These are phyloP conservation scores for Pristionchus exspectatus DNA, from an alignment of 2,888 invertebrate genomes.

Conservation along the genomic window DNA sequence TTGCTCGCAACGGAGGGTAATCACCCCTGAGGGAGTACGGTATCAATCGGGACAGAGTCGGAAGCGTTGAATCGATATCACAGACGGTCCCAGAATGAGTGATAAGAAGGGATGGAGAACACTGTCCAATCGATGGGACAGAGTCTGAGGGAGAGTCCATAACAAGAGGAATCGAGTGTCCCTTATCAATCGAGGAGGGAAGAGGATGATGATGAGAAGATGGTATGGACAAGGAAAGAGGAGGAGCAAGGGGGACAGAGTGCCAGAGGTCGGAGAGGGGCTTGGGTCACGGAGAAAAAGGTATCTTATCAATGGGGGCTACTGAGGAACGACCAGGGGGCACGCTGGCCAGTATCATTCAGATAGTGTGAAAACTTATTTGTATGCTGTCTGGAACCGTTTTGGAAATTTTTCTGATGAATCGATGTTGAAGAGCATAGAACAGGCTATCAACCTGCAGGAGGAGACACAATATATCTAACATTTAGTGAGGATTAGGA, in stretches of 20 bases:
- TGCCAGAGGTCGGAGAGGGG: not conserved
- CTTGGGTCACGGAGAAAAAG: not conserved
- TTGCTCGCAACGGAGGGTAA: too few relatives aligned
- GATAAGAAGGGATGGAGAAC: slow-evolving; percentile 30
- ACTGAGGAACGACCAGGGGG: not conserved
- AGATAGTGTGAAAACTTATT: not conserved
- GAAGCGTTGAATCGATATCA: not conserved
- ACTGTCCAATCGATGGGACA: slow-evolving; percentile 14
- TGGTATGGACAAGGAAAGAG: not conserved
- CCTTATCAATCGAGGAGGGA: slow-evolving; percentile 37
- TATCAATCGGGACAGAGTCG: not conserved
- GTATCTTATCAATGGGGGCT: slow-evolving; percentile 9
- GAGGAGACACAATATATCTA: too few relatives aligned
- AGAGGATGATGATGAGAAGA: slow-evolving; percentile 5
- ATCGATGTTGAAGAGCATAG: not conserved
- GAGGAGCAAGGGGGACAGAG: not conserved
- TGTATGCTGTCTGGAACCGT: too few relatives aligned
- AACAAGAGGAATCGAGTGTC: slow-evolving; percentile 10
- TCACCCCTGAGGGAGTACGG: not conserved
- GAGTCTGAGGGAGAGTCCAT: slow-evolving; percentile 2
- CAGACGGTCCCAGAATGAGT: slow-evolving; percentile 5
- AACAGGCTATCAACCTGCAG: too few relatives aligned
- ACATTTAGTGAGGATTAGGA: too few relatives aligned
- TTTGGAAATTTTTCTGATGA: too few relatives aligned
- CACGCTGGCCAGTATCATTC: not conserved